Evolutionary conservation across 2,888 invertebrate genomes (phyloP).

Genomic region (Trachelus tabidus): DNA sequence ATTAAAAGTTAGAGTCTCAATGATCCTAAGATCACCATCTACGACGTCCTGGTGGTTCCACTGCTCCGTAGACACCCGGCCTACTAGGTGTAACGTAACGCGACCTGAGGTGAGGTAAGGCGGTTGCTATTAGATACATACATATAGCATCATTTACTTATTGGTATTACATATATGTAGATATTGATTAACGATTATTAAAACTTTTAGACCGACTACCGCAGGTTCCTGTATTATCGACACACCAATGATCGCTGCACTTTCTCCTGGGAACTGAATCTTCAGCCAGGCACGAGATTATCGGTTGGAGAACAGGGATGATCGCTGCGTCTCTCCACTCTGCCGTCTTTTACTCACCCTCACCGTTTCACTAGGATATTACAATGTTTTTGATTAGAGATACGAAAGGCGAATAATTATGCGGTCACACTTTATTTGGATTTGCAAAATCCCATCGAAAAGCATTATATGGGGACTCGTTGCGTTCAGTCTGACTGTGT

Average conservation of each 20-base stretch:
- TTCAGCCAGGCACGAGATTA: neutral
- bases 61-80: neutral
- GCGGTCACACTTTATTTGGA: neutral
- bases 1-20: neutral
- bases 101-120: neutral
- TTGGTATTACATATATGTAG: too few relatives aligned
- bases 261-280: neutral
- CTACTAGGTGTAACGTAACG: neutral
- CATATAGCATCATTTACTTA: too few relatives aligned
- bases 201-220: neutral
- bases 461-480: neutral
- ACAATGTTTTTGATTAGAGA: neutral
- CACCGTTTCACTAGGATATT: neutral
- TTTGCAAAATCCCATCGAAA: neutral
- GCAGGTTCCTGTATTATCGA: neutral
- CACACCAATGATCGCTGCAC: neutral
- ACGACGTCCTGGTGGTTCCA: neutral
- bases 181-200: neutral
- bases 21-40: neutral
- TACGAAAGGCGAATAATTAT: neutral
- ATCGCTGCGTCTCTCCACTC: neutral
- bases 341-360: neutral
- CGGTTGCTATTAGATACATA: neutral
- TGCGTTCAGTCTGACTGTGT: conserved; percentile 10
- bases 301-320: neutral